Evolutionary conservation across 2,888 invertebrate species (phyloP), one percentile per base, ranked within the genome.

Genomic region (Balanococcus diminutus): DNA sequence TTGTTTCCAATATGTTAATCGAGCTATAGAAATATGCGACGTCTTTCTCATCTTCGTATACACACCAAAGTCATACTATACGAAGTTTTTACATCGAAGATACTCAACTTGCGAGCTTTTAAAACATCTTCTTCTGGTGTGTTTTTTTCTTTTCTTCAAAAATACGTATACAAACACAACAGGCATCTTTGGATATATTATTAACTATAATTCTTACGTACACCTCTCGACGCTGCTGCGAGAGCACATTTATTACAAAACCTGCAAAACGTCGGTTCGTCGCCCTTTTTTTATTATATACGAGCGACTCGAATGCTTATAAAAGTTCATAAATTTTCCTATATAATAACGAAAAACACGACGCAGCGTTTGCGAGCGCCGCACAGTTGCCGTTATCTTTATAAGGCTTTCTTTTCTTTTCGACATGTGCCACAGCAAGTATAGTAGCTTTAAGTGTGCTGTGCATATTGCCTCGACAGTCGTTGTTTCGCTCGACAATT

Each of bases 291-390:
- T 51, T 51, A 51, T 51, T 67, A 67, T 67, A 51, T 67, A 67
- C 61, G 61, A 67, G 61, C 5, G 28, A 67, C 61, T 67, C 25
- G 61, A 67, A 67, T 28, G 28, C 61, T 67, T 67, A 67, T 67
- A 67, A 67, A 67, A 67, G 61, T 67, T 67, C 61, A 67, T 67
- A 67, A 67, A 67, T 67, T 67, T 67, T 67, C 61, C 28, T 67
- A 67, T 67, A 67, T 67, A 67, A 67, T 67, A 67, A 67, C 61
- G 61, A 56, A 67, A 67, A 67, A 67, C n/a, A n/a, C n/a, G n/a
- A 51, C 51, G 51, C n/a, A n/a, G n/a, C 19, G 4, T 28, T 11
- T 67, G 61, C 61, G 11, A n/a, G n/a, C n/a, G n/a, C n/a, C n/a
- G 14, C 8, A 9, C 19, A 51, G 19, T 19, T 28, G 28, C 61